Percentiles rank a stretch among this genome's conserved stretches.
These are phyloP conservation scores for Drosophila monieri DNA, from an alignment of 2,888 invertebrate genomes.

Conservation along the genomic window DNA sequence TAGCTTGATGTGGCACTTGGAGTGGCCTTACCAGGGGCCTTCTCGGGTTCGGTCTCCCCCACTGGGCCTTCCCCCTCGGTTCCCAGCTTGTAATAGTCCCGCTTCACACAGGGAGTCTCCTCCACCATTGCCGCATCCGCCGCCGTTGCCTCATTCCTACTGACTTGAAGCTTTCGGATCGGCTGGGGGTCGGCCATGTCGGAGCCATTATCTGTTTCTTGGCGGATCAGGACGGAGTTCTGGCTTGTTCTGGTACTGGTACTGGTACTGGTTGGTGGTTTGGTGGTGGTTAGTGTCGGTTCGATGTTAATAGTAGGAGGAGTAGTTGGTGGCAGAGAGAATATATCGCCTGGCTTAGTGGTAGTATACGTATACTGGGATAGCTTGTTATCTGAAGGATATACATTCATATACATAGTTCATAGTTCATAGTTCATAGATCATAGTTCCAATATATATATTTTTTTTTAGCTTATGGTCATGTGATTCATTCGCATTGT, in stretches of 20 bases:
- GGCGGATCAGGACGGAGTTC: conserved; percentile 17
- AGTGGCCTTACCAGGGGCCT: conserved; percentile 71
- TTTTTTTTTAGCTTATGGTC: conserved; percentile 21
- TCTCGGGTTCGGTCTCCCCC: conserved; percentile 39
- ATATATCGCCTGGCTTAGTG: conserved; percentile 78
- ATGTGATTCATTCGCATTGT: conserved; percentile 25
- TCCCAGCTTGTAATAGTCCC: conserved; percentile 80
- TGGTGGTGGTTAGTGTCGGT: conserved; percentile 62
- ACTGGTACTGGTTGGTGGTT: conserved; percentile 24
- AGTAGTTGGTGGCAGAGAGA: conserved; percentile 80
- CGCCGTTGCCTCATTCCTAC: conserved; percentile 61
- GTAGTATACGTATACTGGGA: conserved; percentile 80
- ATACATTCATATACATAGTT: conserved; percentile 79
- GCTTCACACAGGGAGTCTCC: conserved; percentile 76
- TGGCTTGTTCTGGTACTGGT: conserved; percentile 25
- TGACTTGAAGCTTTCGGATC: conserved; percentile 78
- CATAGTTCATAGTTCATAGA: conserved; percentile 57
- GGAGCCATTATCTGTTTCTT: conserved; percentile 8
- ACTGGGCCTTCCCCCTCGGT: conserved; percentile 42
- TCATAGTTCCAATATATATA: conserved; percentile 54
- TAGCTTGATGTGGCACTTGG: conserved; percentile 11
- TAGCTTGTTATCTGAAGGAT: conserved; percentile 83
- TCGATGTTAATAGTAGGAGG: conserved; percentile 76
- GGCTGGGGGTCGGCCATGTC: conserved; percentile 45
- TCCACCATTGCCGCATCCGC: conserved; percentile 68